Evolutionary conservation across 2,797 vertebrate genomes (phyloP).

Genomic region (Halcyon smyrnensis): DNA sequence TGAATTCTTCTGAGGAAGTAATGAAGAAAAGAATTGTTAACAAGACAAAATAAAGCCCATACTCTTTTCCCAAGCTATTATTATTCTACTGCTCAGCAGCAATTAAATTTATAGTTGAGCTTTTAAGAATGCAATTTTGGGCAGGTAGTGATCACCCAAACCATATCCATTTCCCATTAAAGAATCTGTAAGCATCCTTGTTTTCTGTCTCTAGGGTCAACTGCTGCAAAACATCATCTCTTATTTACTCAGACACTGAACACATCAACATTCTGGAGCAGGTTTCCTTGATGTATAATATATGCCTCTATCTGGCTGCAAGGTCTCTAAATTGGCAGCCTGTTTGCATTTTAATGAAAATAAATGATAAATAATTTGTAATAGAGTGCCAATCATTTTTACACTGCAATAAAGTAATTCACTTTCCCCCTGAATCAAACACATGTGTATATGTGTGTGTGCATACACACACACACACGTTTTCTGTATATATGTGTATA

Average conservation of each 20-base stretch:
- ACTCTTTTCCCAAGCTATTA: neutral
- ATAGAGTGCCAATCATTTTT: neutral
- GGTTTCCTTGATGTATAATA: neutral
- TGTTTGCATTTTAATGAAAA: neutral
- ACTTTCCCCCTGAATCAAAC: neutral
- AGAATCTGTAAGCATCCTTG: neutral
- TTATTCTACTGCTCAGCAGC: neutral
- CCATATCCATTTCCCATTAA: neutral
- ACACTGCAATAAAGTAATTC: neutral
- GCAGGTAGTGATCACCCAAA: neutral
- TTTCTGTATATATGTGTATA: neutral
- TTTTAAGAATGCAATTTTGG: neutral
- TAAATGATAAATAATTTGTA: neutral
- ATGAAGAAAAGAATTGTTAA: neutral
- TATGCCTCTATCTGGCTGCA: neutral
- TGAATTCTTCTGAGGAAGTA: neutral
- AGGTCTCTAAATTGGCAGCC: neutral
- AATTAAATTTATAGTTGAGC: neutral
- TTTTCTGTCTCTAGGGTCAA: neutral
- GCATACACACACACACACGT: neutral
- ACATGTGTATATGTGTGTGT: rapidly evolving
- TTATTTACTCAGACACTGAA: neutral
- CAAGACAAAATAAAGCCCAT: neutral
- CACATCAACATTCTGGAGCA: neutral
- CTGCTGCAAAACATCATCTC: neutral